Conservation (phyloP, 2,113 vertebrate genomes). For the Arenaria interpres region DNA sequence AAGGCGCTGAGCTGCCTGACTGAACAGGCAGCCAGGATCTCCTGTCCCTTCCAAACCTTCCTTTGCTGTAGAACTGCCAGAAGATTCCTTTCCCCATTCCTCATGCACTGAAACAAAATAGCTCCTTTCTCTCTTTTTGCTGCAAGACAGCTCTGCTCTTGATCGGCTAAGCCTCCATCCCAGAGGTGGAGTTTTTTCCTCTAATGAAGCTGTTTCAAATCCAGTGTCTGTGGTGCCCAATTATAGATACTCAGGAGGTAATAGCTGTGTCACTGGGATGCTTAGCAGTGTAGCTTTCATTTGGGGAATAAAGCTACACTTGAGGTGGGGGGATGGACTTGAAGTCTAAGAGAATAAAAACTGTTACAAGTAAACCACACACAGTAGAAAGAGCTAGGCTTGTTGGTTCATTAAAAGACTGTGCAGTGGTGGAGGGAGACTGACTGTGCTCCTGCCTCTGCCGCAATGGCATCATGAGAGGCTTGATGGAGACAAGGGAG, state of each 20-base stretch:
- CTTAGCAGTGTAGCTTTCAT: not conserved
- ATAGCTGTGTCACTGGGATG: not conserved
- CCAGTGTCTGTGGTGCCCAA: not conserved
- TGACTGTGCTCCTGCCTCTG: not conserved
- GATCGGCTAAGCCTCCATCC: not conserved
- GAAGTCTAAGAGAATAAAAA: not conserved
- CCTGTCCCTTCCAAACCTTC: not conserved
- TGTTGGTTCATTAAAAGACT: not conserved
- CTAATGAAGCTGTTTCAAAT: not conserved
- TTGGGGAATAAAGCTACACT: not conserved
- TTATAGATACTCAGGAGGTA: not conserved
- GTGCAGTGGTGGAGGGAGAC: not conserved
- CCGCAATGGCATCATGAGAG: accelerated
- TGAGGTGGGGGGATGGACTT: too few species aligned
- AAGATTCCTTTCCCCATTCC: not conserved
- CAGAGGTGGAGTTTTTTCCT: accelerated
- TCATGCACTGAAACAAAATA: not conserved
- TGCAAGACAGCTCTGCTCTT: not conserved
- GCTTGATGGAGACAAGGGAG: not conserved
- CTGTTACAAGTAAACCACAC: not conserved
- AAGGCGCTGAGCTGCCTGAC: not conserved
- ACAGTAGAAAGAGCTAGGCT: not conserved
- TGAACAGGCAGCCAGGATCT: not conserved
- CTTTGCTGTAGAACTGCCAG: not conserved
- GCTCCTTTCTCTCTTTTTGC: not conserved